Evolutionary conservation across 2,113 vertebrate species (phyloP), one percentile per base, ranked within the genome.

Genomic region (Pteronura brasiliensis): DNA sequence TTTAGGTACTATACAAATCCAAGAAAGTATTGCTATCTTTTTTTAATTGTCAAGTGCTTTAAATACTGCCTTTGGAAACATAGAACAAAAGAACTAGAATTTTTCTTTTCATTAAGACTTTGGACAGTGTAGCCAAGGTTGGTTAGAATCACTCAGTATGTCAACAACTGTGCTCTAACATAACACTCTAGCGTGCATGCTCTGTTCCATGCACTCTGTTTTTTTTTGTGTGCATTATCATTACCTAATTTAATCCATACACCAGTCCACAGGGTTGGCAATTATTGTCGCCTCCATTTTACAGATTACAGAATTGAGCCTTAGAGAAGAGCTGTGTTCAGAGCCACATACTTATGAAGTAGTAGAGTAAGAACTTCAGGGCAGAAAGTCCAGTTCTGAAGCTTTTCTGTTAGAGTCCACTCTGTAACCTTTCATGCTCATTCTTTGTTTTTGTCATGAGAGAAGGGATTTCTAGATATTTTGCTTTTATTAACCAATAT

Each of bases 401-500:
- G 20, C 2, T 10, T 80, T 61, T 67, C n/a, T 80, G 3, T 80
- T 93, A 67, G 7, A 6, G 29, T 34, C 7, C 44, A 8, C 21
- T 59, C 20, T 13, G 9, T 29, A 34, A 63, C 21, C 36, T 88
- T 49, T 36, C 67, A 15, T 13, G 69, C 31, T 65, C 12, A 7
- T 49, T 52, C 6, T n/a, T 90, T 59, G 7, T 79, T 27, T 65
- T 65, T 34, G 17, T 85, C 14, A 8, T 12, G 18, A 2, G 88
- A 36, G 7, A 59, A 84, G 6, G 67, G 31, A 94, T 91, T 74
- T 36, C 61, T 81, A 67, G 12, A 31, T n/a, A 12, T 7, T 2
- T 90, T 65, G 55, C 36, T 69, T 96, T 93, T 77, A 47, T 86
- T 74, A 91, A 52, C 18, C 7, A 77, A 3, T 83, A 61, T 74